These are phyloP conservation scores for Ladona fulva DNA, from an alignment of 1,140 invertebrate genomes.

Conservation along the genomic window DNA sequence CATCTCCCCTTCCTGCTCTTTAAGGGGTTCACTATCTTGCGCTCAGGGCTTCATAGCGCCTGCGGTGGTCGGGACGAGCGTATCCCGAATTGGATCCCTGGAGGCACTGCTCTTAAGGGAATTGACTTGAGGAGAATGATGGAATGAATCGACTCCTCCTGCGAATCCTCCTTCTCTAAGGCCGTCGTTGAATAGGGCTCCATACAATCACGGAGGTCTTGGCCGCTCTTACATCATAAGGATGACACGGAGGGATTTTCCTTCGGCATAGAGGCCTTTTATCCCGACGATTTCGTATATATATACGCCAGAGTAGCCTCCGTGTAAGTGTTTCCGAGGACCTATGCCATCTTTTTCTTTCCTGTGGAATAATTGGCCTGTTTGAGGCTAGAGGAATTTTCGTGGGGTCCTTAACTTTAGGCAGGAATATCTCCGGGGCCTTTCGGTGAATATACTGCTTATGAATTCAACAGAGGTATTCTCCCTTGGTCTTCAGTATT, in stretches of 20 bases:
- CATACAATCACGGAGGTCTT: neutral
- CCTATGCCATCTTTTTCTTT: no score
- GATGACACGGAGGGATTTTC: neutral
- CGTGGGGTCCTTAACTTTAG: no score
- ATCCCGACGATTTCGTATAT: neutral
- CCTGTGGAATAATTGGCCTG: neutral
- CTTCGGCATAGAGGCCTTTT: neutral
- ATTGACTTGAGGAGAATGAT: neutral
- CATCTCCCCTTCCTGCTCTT: no score
- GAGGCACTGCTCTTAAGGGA: neutral
- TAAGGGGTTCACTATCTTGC: no score
- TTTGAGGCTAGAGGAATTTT: neutral
- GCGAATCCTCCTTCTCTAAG: neutral
- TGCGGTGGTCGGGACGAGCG: neutral
- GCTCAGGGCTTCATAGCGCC: neutral
- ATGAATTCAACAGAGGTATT: no score
- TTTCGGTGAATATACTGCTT: no score
- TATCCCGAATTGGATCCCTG: neutral
- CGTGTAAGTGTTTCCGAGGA: neutral
- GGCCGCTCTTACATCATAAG: neutral
- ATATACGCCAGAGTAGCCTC: neutral
- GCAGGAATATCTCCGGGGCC: no score
- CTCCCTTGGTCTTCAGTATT: no score
- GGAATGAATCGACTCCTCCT: neutral
- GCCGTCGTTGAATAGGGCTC: neutral